Evolutionary conservation across 2,888 invertebrate genomes (phyloP).

Genomic region (Julus scandinavius): DNA sequence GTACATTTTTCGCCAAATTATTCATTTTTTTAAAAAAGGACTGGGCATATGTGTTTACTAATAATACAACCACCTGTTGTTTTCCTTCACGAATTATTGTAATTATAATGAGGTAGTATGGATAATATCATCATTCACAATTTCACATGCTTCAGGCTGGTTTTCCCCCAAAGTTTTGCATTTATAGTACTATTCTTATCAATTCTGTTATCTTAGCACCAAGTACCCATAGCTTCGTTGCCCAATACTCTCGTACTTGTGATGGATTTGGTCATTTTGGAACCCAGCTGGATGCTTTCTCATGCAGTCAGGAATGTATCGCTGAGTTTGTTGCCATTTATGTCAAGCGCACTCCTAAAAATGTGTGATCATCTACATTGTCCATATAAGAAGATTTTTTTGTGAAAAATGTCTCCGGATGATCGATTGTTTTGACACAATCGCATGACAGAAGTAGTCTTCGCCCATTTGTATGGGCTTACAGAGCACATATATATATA

Average conservation of each 20-base stretch:
- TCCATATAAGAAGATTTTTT: background rate
- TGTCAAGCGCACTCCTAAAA: background rate
- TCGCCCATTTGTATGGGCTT: background rate
- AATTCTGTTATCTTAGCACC: background rate
- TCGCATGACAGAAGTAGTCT: background rate
- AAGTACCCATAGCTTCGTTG: background rate
- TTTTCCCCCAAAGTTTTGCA: background rate
- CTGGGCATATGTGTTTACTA: too few relatives aligned
- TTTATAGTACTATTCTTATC: background rate
- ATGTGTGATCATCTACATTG: background rate
- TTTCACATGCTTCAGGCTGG: too few relatives aligned
- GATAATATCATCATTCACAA: too few relatives aligned
- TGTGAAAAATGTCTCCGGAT: background rate
- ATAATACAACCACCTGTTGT: too few relatives aligned
- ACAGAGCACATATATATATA: background rate
- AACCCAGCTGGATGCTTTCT: background rate
- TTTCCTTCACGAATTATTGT: too few relatives aligned
- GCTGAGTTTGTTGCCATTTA: background rate
- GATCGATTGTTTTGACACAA: background rate
- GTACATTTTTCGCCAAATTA: too few relatives aligned
- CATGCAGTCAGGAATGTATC: background rate
- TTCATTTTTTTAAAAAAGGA: too few relatives aligned
- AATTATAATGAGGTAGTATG: too few relatives aligned
- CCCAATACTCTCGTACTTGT: background rate
- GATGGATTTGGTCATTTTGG: background rate